Conservation (phyloP, 2,113 vertebrate genomes). For the Alligator sinensis region DNA sequence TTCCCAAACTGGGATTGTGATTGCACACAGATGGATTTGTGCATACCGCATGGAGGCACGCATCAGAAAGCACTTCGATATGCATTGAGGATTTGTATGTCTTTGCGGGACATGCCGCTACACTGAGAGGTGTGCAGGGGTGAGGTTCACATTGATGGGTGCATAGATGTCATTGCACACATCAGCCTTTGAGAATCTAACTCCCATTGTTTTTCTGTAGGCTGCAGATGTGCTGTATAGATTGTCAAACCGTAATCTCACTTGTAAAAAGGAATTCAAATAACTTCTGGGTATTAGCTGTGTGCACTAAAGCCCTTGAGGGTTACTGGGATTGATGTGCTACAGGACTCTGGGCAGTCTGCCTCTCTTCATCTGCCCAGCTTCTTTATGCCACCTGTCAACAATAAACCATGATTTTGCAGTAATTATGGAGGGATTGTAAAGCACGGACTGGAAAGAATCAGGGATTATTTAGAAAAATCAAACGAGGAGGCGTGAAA, state of each 20-base stretch:
- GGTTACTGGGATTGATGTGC: conserved; percentile 24
- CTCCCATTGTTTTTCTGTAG: conserved; percentile 2
- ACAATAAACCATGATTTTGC: conserved; percentile 16
- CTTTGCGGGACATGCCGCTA: not conserved
- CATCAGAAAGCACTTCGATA: not conserved
- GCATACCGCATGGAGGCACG: not conserved
- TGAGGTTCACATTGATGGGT: not conserved
- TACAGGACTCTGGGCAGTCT: not conserved
- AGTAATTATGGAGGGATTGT: conserved; percentile 24
- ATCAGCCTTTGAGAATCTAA: not conserved
- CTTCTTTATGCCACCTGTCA: conserved; percentile 35
- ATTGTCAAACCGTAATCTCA: not conserved
- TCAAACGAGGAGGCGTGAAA: not conserved
- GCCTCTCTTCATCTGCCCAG: not conserved
- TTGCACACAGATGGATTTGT: not conserved
- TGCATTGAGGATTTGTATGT: not conserved
- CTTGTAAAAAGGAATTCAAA: not conserved
- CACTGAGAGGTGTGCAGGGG: not conserved
- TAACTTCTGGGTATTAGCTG: not conserved
- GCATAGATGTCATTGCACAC: not conserved
- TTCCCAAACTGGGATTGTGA: not conserved
- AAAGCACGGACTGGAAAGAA: conserved; percentile 30
- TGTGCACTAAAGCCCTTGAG: not conserved
- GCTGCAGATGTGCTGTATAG: conserved; percentile 5
- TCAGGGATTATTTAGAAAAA: not conserved